These are phyloP conservation scores for Tachina fera DNA, from an alignment of 2,888 invertebrate species.

Conservation along the genomic window DNA sequence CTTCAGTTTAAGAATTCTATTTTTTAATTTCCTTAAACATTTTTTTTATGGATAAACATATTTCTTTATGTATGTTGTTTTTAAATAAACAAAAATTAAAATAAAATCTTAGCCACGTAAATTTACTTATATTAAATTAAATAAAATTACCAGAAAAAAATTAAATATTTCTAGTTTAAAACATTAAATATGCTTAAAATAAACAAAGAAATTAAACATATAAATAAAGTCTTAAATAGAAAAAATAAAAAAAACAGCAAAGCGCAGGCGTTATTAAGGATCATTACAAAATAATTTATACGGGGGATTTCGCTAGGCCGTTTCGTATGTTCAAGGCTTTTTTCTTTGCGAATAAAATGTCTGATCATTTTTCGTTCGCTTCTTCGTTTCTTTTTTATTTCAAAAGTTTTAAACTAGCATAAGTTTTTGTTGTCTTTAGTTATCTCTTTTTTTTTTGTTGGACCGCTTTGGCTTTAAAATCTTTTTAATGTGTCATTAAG, in stretches of 20 bases:
- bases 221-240: conserved; percentile 62
- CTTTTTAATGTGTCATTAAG: conserved; percentile 70
- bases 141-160: conserved; percentile 39
- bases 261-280: conserved; percentile 66
- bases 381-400: not conserved
- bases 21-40: conserved; percentile 16
- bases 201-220: conserved; percentile 46
- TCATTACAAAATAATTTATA: conserved; percentile 35
- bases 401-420: not conserved
- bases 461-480: conserved; percentile 53
- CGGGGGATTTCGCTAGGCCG: conserved; percentile 38
- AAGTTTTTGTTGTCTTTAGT: conserved; percentile 42
- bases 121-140: conserved; percentile 69
- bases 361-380: conserved; percentile 18
- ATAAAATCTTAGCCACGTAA: conserved; percentile 63
- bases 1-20: conserved; percentile 5
- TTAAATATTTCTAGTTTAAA: conserved; percentile 63
- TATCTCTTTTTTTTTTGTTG: conserved; percentile 22
- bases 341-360: conserved; percentile 25
- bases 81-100: conserved; percentile 31
- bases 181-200: conserved; percentile 62
- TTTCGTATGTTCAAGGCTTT: conserved; percentile 30
- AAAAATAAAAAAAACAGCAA: conserved; percentile 42
- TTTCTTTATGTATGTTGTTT: conserved; percentile 52
- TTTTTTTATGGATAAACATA: conserved; percentile 21